Evolutionary conservation across 2,888 invertebrate species (phyloP).

Genomic region (Eupithecia inturbata): DNA sequence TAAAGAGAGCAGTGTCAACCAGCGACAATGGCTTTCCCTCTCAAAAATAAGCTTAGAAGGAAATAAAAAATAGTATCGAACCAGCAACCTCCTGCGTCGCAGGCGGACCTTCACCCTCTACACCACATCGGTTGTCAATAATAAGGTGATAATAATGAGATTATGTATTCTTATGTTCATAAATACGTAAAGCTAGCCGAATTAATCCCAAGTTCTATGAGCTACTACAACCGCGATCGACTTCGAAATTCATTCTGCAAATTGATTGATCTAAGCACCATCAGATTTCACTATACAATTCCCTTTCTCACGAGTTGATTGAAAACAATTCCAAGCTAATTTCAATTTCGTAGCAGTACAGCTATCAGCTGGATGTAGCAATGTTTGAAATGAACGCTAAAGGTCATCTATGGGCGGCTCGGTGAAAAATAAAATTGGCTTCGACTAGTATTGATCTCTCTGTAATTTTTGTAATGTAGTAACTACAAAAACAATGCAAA

Average conservation of each 20-base stretch:
- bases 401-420: slow-evolving; percentile 30
- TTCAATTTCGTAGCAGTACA: slow-evolving; percentile 30
- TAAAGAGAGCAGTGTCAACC: neutral
- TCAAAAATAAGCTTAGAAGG: neutral
- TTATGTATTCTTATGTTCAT: neutral
- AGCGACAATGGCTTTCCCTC: neutral
- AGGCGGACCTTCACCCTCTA: too few relatives aligned
- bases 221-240: neutral
- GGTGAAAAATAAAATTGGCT: slow-evolving; percentile 1
- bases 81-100: too few relatives aligned
- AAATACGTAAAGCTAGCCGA: neutral
- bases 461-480: neutral
- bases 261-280: neutral
- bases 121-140: too few relatives aligned
- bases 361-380: slow-evolving; percentile 24
- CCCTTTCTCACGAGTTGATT: slow-evolving; percentile 30
- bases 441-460: neutral
- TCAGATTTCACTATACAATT: slow-evolving; percentile 26
- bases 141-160: neutral
- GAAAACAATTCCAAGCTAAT: slow-evolving; percentile 29
- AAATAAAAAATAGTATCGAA: too few relatives aligned
- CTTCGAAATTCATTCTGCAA: neutral
- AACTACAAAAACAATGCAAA: neutral
- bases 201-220: neutral
- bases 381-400: slow-evolving; percentile 31